Conservation (phyloP, 1,140 invertebrate species). For the Sipha flava region DNA sequence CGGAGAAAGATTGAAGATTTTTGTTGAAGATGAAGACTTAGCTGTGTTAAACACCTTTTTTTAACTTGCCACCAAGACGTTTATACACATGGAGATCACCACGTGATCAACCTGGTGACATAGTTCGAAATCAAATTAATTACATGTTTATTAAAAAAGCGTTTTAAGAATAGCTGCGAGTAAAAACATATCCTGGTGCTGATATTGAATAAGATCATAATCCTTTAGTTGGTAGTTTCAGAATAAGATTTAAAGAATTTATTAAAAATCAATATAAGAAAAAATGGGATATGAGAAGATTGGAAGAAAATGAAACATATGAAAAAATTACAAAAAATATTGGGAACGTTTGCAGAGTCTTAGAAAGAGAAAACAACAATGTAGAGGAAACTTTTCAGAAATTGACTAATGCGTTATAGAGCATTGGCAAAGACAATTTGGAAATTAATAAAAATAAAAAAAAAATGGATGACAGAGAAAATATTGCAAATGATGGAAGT, state of each 20-base stretch:
- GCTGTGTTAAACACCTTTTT: constrained; percentile 40
- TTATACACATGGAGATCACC: constrained; percentile 43
- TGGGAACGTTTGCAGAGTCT: constrained; percentile 38
- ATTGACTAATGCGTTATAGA: not conserved
- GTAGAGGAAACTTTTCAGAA: constrained; percentile 28
- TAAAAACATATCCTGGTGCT: constrained; percentile 38
- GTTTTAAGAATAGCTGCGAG: constrained; percentile 39
- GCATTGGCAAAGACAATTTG: constrained; percentile 4
- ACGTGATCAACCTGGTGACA: constrained; percentile 32
- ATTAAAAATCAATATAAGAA: not conserved
- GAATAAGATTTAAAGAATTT: constrained; percentile 28
- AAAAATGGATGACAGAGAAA: not conserved
- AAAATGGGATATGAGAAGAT: constrained; percentile 5
- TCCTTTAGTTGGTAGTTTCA: constrained; percentile 35
- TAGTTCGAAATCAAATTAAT: constrained; percentile 43
- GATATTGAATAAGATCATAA: constrained; percentile 41
- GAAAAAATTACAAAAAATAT: constrained; percentile 34
- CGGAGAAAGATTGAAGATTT: constrained; percentile 40
- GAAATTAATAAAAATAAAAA: not conserved
- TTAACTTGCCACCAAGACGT: constrained; percentile 39
- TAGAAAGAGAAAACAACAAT: constrained; percentile 37
- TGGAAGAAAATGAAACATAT: constrained; percentile 28
- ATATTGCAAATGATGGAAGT: not conserved
- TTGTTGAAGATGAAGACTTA: constrained; percentile 41
- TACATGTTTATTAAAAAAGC: constrained; percentile 40